These are phyloP conservation scores for Chlamydotis undulata DNA, from an alignment of 2,113 vertebrate genomes.

Conservation along the genomic window DNA sequence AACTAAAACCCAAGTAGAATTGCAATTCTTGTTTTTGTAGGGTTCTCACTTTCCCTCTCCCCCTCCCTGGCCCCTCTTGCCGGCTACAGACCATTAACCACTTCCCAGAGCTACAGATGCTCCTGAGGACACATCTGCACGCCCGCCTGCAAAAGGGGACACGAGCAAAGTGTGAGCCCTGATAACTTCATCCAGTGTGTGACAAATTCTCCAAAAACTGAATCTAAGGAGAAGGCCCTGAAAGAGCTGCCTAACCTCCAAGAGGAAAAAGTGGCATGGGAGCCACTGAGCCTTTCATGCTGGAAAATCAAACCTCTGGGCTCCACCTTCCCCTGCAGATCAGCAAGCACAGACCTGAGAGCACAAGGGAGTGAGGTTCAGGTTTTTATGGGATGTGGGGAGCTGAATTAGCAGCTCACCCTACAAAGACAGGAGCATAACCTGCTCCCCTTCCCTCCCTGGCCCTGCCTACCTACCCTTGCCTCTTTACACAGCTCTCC, in stretches of 20 bases:
- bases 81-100: not conserved
- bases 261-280: not conserved
- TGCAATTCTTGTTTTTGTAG: not conserved
- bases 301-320: not conserved
- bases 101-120: not conserved
- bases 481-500: not conserved
- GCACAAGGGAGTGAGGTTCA: not conserved
- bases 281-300: not conserved
- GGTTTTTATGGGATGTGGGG: not conserved
- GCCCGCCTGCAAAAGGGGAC: not conserved
- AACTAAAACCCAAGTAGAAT: not conserved
- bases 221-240: not conserved
- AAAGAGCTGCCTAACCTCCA: not conserved
- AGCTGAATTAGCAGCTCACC: not conserved
- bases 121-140: not conserved
- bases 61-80: not conserved
- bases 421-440: not conserved
- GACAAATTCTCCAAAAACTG: not conserved
- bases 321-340: not conserved
- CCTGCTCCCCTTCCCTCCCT: not conserved
- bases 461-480: not conserved
- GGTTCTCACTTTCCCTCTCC: not conserved
- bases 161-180: rapidly evolving
- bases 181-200: not conserved
- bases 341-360: not conserved